Base-by-base conservation (phyloP, 2,888 invertebrate species). In the Leptura quadrifasciata region DNA sequence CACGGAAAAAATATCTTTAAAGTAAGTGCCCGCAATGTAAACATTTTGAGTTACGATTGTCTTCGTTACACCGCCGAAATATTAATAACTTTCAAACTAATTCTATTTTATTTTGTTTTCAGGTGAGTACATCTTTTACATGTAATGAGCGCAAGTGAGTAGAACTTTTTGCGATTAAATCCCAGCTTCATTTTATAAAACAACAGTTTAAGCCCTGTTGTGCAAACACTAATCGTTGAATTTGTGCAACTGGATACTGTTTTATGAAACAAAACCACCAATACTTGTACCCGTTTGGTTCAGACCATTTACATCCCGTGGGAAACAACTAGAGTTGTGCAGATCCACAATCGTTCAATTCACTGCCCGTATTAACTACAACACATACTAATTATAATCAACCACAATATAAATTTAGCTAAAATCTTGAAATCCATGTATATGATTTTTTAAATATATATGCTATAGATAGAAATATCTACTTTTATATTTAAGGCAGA, bases 351-450 rank as follows among this genome's bases (percentile, higher is more conserved):
- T 31, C 68, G 58, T 58, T 58, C 39, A 57, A 69, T 60, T 60
- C 69, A 47, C 69, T 18, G 58, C 39, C 58, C 58, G 20, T 65
- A 65, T 65, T 52, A 35, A 18, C 63, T 35, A 58, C 69, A 70
- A 35, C 21, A 55, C 74, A n/a, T n/a, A n/a, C n/a, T n/a, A n/a
- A n/a, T n/a, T n/a, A n/a, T n/a, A n/a, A n/a, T n/a, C n/a, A n/a
- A n/a, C n/a, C n/a, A n/a, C n/a, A n/a, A n/a, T n/a, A n/a, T n/a
- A n/a, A n/a, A n/a, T n/a, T n/a, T n/a, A n/a, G n/a, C n/a, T n/a
- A n/a, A n/a, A n/a, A n/a, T n/a, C n/a, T n/a, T n/a, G n/a, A n/a
- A n/a, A n/a, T n/a, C n/a, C n/a, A n/a, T n/a, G n/a, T n/a, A n/a
- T n/a, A n/a, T n/a, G n/a, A n/a, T n/a, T n/a, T n/a, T n/a, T n/a